phyloP scores from a whole-genome alignment of 2,888 invertebrate species.

The Thecophora atra region DNA sequence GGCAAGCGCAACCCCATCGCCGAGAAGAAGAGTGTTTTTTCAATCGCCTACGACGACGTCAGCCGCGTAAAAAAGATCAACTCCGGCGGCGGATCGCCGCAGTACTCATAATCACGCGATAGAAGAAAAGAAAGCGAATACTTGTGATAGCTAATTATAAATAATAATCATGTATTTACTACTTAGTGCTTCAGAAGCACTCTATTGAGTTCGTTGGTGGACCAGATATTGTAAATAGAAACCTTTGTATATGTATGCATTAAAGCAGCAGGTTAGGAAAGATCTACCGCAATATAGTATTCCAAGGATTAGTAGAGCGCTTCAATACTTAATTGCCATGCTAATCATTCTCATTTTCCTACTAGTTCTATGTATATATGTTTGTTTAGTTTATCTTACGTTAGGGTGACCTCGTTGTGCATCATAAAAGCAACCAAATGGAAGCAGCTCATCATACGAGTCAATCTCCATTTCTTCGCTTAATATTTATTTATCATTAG shows the following conservation, averaged over 20 bases:
- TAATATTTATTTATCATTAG: slow-evolving; percentile 10
- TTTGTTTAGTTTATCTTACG: background rate
- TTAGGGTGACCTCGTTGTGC: background rate
- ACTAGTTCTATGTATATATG: background rate
- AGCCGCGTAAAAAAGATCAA: slow-evolving; percentile 81
- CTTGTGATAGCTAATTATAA: slow-evolving; percentile 53
- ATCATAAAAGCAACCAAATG: background rate
- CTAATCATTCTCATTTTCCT: background rate
- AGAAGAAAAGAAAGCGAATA: slow-evolving; percentile 34
- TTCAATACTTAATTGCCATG: background rate
- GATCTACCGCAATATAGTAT: background rate
- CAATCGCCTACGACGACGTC: slow-evolving; percentile 91
- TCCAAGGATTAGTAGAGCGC: background rate
- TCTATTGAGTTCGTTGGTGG: slow-evolving; percentile 6
- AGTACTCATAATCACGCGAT: slow-evolving; percentile 64
- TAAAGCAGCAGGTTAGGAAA: background rate
- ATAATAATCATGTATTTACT: slow-evolving; percentile 3
- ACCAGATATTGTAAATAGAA: slow-evolving; percentile 25
- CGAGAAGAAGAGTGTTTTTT: slow-evolving; percentile 92
- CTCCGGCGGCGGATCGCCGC: slow-evolving; percentile 82
- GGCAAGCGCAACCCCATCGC: slow-evolving; percentile 75
- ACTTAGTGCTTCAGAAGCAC: slow-evolving; percentile 13
- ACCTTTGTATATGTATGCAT: background rate
- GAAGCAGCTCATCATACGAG: background rate
- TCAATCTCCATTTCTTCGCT: background rate